Percentiles rank a stretch among this genome's conserved stretches.
Conservation (phyloP, 2,113 vertebrate genomes). For the Passer montanus region DNA sequence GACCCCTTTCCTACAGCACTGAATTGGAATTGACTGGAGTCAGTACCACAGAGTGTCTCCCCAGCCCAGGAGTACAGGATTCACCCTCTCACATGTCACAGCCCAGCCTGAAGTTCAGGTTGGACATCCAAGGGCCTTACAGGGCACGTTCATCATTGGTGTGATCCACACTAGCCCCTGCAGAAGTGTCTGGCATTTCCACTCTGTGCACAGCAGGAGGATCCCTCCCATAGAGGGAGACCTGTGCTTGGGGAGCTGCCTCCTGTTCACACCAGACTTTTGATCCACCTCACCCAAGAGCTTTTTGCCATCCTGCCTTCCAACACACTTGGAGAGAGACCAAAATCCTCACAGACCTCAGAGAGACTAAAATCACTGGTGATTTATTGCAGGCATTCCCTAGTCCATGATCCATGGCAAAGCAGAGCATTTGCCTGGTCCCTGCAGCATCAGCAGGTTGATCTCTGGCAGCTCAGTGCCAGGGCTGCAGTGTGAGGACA, state of each 20-base stretch:
- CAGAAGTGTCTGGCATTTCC: background rate
- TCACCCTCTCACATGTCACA: background rate
- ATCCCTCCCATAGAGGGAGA: background rate
- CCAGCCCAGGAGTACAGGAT: background rate
- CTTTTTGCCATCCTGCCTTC: background rate
- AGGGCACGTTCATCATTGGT: background rate
- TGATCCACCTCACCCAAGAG: background rate
- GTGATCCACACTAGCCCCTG: background rate
- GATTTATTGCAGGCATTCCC: background rate
- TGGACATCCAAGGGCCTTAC: background rate
- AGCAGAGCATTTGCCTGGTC: background rate
- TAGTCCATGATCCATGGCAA: background rate
- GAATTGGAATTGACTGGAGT: background rate
- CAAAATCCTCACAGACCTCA: too few relatives aligned
- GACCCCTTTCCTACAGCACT: background rate
- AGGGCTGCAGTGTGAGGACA: background rate
- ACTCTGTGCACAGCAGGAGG: fast-evolving
- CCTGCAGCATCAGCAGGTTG: background rate
- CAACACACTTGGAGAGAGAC: background rate
- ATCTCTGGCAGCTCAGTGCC: background rate
- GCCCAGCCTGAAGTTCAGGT: background rate
- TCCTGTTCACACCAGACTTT: background rate
- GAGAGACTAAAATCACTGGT: background rate
- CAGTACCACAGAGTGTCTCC: background rate
- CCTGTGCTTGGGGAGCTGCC: background rate